Evolutionary conservation across 2,888 invertebrate species (phyloP).

Genomic region (Trissolcus japonicus): DNA sequence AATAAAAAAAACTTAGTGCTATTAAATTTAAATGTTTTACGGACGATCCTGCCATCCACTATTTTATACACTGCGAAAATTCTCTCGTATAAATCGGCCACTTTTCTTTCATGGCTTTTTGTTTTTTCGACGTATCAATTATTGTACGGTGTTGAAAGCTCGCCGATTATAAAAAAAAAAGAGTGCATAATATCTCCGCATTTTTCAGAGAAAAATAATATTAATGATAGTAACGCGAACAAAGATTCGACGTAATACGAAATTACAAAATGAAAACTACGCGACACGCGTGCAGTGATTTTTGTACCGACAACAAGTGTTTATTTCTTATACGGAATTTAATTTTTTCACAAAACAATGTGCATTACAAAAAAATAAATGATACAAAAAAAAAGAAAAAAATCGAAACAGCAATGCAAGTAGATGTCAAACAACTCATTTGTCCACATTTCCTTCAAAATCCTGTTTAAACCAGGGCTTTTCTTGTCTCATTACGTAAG

Average conservation of each 20-base stretch:
- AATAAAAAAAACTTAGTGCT: not conserved
- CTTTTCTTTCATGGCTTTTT: slow-evolving; percentile 43
- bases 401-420: slow-evolving; percentile 70
- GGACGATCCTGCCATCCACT: not conserved
- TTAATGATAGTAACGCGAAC: slow-evolving; percentile 55
- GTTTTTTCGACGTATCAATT: slow-evolving; percentile 47
- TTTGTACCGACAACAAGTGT: slow-evolving; percentile 73
- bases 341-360: slow-evolving; percentile 77
- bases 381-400: slow-evolving; percentile 67
- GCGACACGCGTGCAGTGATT: slow-evolving; percentile 67
- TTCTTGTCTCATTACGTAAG: no score
- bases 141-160: slow-evolving; percentile 32
- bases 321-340: slow-evolving; percentile 76
- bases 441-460: no score
- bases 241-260: slow-evolving; percentile 53
- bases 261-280: slow-evolving; percentile 53
- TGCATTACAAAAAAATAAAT: slow-evolving; percentile 76
- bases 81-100: slow-evolving; percentile 37
- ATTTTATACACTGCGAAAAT: slow-evolving; percentile 17
- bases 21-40: not conserved
- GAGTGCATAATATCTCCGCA: slow-evolving; percentile 56
- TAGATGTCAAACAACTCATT: slow-evolving; percentile 22
- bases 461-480: no score
- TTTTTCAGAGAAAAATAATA: slow-evolving; percentile 45
- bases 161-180: slow-evolving; percentile 24